Evolutionary conservation across 2,113 vertebrate species (phyloP), one percentile per base, ranked within the genome.

Genomic region (Oxyura jamaicensis): DNA sequence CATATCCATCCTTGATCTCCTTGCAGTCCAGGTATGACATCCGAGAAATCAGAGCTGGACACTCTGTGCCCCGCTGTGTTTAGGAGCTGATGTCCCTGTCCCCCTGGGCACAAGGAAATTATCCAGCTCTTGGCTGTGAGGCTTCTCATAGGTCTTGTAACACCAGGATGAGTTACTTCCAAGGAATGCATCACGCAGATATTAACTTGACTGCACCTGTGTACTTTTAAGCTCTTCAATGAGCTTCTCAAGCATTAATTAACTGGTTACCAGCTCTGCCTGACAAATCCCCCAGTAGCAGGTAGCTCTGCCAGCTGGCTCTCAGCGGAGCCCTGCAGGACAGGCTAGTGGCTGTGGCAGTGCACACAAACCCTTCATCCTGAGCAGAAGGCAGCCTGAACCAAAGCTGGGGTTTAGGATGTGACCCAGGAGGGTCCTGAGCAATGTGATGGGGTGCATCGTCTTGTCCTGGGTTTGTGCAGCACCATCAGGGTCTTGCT

Each of bases 121-220:
- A 71, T 29, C 25, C 3, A 2, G 25, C 23, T 75, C 80, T 56
- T 53, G 10, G 21, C 59, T 52, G 2, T 44, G 20, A 79, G 4
- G 56, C 23, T 67, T 13, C 35, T 52, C 35, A 28, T 35, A 31
- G 11, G 79, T 60, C 28, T 28, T 46, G 5, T 26, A 62, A 15
- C 0, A 1, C 10, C n/a, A 56, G 59, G 68, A 0, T 0, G 52
- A 16, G 33, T 31, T 58, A 46, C 58, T 62, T 58, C 29, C 41
- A 42, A 86, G 39, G 56, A 52, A 79, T 79, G 84, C n/a, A 52
- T 21, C 22, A 65, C 20, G 52, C 36, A 84, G 56, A 71, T 42
- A 56, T 41, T 59, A 59, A 89, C 58, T 41, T 59, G 41, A 29
- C 23, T 16, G 35, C 26, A 10, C 11, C 60, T 56, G 35, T 22